These are phyloP conservation scores for Callopanchax toddi DNA, from an alignment of 2,113 vertebrate species.

Conservation along the genomic window DNA sequence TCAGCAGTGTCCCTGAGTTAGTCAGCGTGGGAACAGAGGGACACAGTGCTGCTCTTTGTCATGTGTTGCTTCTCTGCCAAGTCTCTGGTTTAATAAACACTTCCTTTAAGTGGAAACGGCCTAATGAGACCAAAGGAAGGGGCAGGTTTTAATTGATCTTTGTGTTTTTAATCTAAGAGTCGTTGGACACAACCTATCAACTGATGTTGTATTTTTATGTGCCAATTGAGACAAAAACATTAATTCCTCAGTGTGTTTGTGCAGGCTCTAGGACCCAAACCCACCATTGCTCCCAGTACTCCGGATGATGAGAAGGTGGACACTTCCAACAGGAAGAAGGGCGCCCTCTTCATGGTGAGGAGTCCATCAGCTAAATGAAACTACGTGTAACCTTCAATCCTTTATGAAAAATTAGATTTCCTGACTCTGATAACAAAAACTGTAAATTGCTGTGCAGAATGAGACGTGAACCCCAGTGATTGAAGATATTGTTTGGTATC, in stretches of 20 bases:
- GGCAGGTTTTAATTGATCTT: neutral
- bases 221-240: neutral
- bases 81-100: conserved; percentile 25
- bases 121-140: conserved; percentile 6
- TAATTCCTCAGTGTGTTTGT: conserved; percentile 8
- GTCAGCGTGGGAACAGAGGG: conserved; percentile 59
- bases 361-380: neutral
- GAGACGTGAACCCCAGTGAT: no score
- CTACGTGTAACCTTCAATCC: neutral
- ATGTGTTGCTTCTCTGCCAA: conserved; percentile 28
- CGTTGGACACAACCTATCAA: neutral
- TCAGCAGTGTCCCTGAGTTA: conserved; percentile 14
- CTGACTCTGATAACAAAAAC: no score
- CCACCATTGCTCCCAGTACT: conserved; percentile 63
- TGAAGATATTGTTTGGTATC: neutral
- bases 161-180: neutral
- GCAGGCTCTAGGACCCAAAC: conserved; percentile 76
- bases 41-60: conserved; percentile 32
- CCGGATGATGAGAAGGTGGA: conserved; percentile 73
- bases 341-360: conserved; percentile 79
- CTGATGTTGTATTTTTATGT: neutral
- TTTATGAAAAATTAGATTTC: neutral
- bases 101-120: conserved; percentile 21
- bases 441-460: no score
- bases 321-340: conserved; percentile 75